These are phyloP conservation scores for Epizoanthus scotinus DNA, from an alignment of 92 coral and sea anemone species.

Conservation along the genomic window DNA sequence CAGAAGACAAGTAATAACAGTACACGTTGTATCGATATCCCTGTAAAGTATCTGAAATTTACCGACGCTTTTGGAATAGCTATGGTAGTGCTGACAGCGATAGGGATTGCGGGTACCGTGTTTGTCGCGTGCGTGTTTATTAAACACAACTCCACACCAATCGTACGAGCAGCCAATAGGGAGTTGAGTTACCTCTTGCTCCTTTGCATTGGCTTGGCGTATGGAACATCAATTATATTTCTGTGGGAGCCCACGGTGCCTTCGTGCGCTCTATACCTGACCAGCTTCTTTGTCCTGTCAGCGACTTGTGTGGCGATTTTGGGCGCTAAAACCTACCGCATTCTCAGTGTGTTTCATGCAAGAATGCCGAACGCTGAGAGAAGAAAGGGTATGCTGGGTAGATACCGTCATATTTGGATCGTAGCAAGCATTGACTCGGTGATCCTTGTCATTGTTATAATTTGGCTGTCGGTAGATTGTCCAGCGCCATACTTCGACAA, in stretches of 20 bases:
- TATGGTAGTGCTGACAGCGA: slow-evolving; percentile 47
- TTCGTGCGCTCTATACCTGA: slow-evolving; percentile 55
- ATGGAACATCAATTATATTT: slow-evolving; percentile 63
- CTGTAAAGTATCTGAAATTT: slow-evolving; percentile 54
- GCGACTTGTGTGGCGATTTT: slow-evolving; percentile 69
- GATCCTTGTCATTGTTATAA: slow-evolving; percentile 49
- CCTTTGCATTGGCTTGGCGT: slow-evolving; percentile 68
- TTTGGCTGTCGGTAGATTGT: slow-evolving; percentile 61
- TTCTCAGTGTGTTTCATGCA: slow-evolving; percentile 61
- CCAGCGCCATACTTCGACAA: slow-evolving; percentile 61
- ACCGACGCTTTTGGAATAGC: slow-evolving; percentile 44
- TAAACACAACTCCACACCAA: slow-evolving; percentile 62
- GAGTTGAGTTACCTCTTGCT: slow-evolving; percentile 71
- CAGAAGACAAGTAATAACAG: slow-evolving; percentile 55
- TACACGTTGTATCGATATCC: slow-evolving; percentile 66
- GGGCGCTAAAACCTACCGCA: slow-evolving; percentile 76
- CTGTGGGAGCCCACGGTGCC: slow-evolving; percentile 59
- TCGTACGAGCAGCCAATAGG: slow-evolving; percentile 78
- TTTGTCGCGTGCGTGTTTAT: slow-evolving; percentile 56
- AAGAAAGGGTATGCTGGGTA: slow-evolving; percentile 44
- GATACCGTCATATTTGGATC: slow-evolving; percentile 59
- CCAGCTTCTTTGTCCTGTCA: slow-evolving; percentile 71
- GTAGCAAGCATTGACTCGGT: slow-evolving; percentile 45
- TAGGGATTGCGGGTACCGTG: slow-evolving; percentile 59
- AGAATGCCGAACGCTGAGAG: slow-evolving; percentile 60